Evolutionary conservation across 2,888 invertebrate species (phyloP).

Genomic region (Lasius platythorax): DNA sequence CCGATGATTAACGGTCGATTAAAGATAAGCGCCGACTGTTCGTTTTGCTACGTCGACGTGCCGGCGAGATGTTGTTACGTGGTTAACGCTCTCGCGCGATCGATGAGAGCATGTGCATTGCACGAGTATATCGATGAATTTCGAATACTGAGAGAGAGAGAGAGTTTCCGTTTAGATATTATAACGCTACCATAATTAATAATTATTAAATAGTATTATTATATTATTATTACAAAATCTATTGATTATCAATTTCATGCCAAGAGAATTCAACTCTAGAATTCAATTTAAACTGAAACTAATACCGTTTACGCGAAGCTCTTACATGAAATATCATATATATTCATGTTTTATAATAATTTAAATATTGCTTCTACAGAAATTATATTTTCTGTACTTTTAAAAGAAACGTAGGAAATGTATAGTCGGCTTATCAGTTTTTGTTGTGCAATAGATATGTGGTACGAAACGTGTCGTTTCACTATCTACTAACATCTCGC

Average conservation of each 20-base stretch:
- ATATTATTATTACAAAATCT: not conserved
- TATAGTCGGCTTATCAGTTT: not conserved
- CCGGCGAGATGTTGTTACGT: conserved; percentile 49
- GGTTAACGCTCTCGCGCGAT: conserved; percentile 52
- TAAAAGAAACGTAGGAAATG: not conserved
- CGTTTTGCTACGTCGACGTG: conserved; percentile 54
- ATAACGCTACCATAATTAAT: not conserved
- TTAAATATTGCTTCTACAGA: not conserved
- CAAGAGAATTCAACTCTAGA: not conserved
- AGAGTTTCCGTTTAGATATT: not conserved
- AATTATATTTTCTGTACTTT: not conserved
- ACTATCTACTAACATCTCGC: not conserved
- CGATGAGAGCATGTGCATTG: conserved; percentile 19
- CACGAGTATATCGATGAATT: conserved; percentile 11
- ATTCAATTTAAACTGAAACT: not conserved
- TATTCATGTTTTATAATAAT: not conserved
- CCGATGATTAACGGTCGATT: conserved; percentile 61
- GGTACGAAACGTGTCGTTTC: not conserved
- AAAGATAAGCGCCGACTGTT: conserved; percentile 62
- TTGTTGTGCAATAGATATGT: conserved; percentile 5
- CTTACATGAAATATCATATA: not conserved
- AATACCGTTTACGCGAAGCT: not conserved
- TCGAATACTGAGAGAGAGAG: not conserved
- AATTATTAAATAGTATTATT: not conserved
- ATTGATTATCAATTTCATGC: conserved; percentile 3